These are phyloP conservation scores for Anableps anableps DNA, from an alignment of 2,797 vertebrate species.

Conservation along the genomic window DNA sequence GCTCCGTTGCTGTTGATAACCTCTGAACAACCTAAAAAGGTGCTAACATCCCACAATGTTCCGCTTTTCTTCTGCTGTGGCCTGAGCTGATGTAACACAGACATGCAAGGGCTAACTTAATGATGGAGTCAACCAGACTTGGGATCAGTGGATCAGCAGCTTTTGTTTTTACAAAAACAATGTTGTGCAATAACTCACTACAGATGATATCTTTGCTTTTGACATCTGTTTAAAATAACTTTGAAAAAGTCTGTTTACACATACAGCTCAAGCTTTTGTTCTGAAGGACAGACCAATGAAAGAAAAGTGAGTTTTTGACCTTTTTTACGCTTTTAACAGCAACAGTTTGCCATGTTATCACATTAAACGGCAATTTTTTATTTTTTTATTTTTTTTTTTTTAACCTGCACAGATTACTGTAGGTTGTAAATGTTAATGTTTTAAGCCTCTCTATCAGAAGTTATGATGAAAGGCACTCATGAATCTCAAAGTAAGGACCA, in stretches of 20 bases:
- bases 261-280: background rate
- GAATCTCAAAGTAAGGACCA: background rate
- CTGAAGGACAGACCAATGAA: background rate
- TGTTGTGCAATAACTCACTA: background rate
- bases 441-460: background rate
- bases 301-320: background rate
- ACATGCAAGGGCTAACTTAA: background rate
- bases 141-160: background rate
- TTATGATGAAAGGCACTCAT: background rate
- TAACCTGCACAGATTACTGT: background rate
- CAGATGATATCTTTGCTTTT: background rate
- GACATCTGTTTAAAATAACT: background rate
- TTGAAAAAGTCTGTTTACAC: background rate
- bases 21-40: background rate
- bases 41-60: background rate
- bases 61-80: background rate
- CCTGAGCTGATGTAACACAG: background rate
- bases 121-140: background rate
- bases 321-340: background rate
- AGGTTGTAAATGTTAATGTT: background rate
- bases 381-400: background rate
- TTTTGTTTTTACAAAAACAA: background rate
- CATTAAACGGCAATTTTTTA: background rate
- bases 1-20: background rate
- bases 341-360: background rate